A percentile compares a stretch with the other conserved stretches of the same genome.
phyloP scores from a whole-genome alignment of 2,888 invertebrate species.

The Pterobdella sp. region DNA sequence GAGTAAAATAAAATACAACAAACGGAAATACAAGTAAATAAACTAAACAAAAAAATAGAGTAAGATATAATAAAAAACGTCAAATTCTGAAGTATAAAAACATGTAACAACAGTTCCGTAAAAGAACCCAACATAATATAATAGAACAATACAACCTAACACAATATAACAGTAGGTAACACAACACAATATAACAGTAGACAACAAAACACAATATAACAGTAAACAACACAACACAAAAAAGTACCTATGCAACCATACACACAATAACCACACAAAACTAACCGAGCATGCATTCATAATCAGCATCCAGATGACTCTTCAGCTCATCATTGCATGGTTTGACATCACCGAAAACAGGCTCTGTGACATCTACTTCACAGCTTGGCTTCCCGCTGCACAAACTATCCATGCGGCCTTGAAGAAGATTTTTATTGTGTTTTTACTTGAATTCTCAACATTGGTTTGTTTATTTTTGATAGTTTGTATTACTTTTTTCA shows the following conservation, averaged over 20 bases:
- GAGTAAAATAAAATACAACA: not conserved
- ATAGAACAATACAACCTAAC: too few relatives aligned
- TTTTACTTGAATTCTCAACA: not conserved
- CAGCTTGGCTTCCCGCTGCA: conserved; percentile 23
- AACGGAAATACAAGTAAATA: not conserved
- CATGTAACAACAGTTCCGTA: not conserved
- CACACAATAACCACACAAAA: not conserved
- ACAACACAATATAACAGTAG: not conserved
- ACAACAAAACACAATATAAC: not conserved
- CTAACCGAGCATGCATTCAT: conserved; percentile 29
- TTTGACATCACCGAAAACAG: conserved; percentile 28
- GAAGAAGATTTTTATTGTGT: too few relatives aligned
- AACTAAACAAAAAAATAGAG: not conserved
- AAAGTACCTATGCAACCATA: not conserved
- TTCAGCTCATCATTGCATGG: conserved; percentile 33
- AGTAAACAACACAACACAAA: not conserved
- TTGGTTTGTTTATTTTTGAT: not conserved
- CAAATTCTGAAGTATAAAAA: not conserved
- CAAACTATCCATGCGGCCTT: conserved; percentile 25
- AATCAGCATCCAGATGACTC: conserved; percentile 32
- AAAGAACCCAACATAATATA: not conserved
- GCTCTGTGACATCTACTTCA: conserved; percentile 31
- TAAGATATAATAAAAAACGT: not conserved
- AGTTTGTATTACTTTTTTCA: too few relatives aligned
- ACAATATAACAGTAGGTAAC: not conserved